These are phyloP conservation scores for Patella ulyssiponensis DNA, from an alignment of 2,888 invertebrate genomes.

Conservation along the genomic window DNA sequence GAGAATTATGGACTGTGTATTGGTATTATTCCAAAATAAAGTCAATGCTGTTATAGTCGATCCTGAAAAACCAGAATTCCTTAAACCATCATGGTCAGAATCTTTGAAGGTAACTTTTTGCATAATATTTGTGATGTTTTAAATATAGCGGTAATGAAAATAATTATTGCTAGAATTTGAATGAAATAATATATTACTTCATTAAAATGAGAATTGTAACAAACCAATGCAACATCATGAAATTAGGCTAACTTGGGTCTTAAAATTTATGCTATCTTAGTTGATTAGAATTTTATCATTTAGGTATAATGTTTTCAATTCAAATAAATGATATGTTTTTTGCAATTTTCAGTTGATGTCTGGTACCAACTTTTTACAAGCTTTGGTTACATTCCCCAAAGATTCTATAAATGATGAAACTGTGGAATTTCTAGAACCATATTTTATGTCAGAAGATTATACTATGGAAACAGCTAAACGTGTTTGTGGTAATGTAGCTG, in stretches of 20 bases:
- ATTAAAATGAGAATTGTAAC: background rate
- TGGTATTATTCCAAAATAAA: constrained; percentile 68
- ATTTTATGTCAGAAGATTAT: constrained; percentile 71
- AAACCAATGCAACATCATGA: too few species aligned
- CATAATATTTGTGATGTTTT: background rate
- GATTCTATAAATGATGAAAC: constrained; percentile 73
- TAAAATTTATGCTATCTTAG: too few species aligned
- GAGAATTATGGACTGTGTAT: constrained; percentile 72
- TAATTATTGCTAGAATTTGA: background rate
- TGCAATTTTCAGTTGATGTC: constrained; percentile 63
- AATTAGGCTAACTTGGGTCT: too few species aligned
- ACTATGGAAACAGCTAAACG: constrained; percentile 70
- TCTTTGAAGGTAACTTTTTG: constrained; percentile 66
- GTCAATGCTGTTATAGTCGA: constrained; percentile 64
- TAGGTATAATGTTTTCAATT: too few species aligned
- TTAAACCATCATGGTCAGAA: constrained; percentile 71
- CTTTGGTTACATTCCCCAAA: constrained; percentile 90
- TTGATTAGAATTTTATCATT: too few species aligned
- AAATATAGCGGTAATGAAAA: background rate
- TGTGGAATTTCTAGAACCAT: constrained; percentile 70
- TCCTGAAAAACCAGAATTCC: constrained; percentile 63
- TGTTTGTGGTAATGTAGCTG: constrained; percentile 73
- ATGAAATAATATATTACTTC: background rate
- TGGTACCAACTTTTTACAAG: constrained; percentile 68
- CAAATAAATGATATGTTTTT: too few species aligned